Evolutionary conservation across 92 coral and sea anemone species (phyloP), one percentile per base, ranked within the genome.

Genomic region (Parazoanthus darwini): DNA sequence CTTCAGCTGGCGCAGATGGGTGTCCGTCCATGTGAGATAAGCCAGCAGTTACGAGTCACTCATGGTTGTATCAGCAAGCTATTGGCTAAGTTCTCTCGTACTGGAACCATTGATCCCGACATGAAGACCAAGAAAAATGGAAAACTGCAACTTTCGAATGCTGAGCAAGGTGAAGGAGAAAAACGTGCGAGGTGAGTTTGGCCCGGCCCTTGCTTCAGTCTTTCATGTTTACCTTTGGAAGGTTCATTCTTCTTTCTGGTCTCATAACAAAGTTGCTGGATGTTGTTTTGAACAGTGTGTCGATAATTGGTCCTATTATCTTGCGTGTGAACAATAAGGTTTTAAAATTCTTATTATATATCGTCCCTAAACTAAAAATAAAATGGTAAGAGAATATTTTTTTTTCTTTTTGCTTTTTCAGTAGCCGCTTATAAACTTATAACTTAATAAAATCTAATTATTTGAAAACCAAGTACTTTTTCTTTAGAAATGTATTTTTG

Each of bases 31-130:
- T 70, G 74, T 70, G 74, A 70, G 36, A 70, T 70, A 8, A 70
- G 74, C 36, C 74, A 70, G 36, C 74, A 70, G 74, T 26, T 70
- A 8, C 74, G 74, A n/a, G 74, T 70, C 13, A 70, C 74, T n/a
- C 74, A 70, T 33, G 74, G 74, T 33, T 70, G 98, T 74, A 93
- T 96, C 39, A 96, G 98, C 85, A 96, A 96, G 85, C 88, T 96
- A 13, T 88, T 96, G 67, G 87, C 96, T n/a, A 93, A 92, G 77
- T 96, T 92, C 88, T 94, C 91, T 83, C 94, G 93, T 26, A 92
- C 96, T 0, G 98, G 98, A 29, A 92, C 91, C 37, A 51, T 96
- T 68, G 93, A 91, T 74, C 94, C 98, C 33, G 95, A 94, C 36
- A 92, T 96, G 68, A 96, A 95, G 20, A 90, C 89, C 6, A 91